Evolutionary conservation across 2,888 invertebrate species (phyloP).

Genomic region (Metopia argyrocephala): DNA sequence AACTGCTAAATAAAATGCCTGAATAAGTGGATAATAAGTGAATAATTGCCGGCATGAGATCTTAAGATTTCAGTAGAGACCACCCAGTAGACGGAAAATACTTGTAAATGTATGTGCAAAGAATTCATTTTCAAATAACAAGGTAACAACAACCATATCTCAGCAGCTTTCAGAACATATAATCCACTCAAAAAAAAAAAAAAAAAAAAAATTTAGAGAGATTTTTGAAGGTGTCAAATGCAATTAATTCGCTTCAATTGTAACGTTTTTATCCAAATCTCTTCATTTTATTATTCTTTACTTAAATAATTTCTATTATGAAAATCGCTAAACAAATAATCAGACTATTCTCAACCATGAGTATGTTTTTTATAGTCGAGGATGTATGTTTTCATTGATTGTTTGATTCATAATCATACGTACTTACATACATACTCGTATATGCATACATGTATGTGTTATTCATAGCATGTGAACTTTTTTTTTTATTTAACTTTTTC

Average conservation of each 20-base stretch:
- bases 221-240: constrained; percentile 37
- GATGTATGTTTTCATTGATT: not conserved
- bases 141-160: too few relatives aligned
- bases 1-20: not conserved
- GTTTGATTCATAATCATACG: not conserved
- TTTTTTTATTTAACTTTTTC: not conserved
- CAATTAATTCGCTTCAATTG: constrained; percentile 39
- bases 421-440: not conserved
- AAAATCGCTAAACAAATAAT: constrained; percentile 34
- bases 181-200: too few relatives aligned
- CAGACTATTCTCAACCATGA: constrained; percentile 34
- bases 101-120: not conserved
- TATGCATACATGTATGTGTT: not conserved
- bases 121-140: too few relatives aligned
- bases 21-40: constrained; percentile 13
- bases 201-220: too few relatives aligned
- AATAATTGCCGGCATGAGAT: constrained; percentile 33
- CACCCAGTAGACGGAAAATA: constrained; percentile 34
- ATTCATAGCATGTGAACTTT: not conserved
- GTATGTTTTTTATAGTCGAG: constrained; percentile 9
- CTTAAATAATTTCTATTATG: constrained; percentile 11
- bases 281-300: constrained; percentile 17
- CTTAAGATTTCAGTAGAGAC: constrained; percentile 23
- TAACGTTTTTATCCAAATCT: not conserved
- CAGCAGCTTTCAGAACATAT: too few relatives aligned